A percentile compares a stretch with the other conserved stretches of the same genome.
These are phyloP conservation scores for silkworm (Bombyx mori) DNA, from an alignment of 1,140 invertebrate genomes.

Conservation along the genomic window ASM3026992v2 NC_085120.1:5596001-5596500, in stretches of 20 bases:
- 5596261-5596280: constrained; percentile 3
- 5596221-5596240: constrained; percentile 15
- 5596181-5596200: neutral
- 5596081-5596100: no score
- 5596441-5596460: constrained; percentile 26
- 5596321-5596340: constrained; percentile 45
- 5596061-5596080: no score
- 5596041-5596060: no score
- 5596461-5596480: constrained; percentile 7
- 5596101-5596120: no score
- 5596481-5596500: constrained; percentile 8
- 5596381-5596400: constrained; percentile 41
- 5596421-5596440: constrained; percentile 31
- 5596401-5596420: constrained; percentile 49
- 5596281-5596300: constrained; percentile 11
- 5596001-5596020: no score
- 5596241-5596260: constrained; percentile 9
- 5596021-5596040: no score
- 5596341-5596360: constrained; percentile 21
- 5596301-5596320: constrained; percentile 20
- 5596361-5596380: constrained; percentile 14
- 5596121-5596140: no score
- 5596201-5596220: constrained; percentile 15
- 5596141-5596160: no score
- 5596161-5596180: no score